phyloP scores from a whole-genome alignment of 2,797 vertebrate genomes.

The Neopelma chrysocephalum region DNA sequence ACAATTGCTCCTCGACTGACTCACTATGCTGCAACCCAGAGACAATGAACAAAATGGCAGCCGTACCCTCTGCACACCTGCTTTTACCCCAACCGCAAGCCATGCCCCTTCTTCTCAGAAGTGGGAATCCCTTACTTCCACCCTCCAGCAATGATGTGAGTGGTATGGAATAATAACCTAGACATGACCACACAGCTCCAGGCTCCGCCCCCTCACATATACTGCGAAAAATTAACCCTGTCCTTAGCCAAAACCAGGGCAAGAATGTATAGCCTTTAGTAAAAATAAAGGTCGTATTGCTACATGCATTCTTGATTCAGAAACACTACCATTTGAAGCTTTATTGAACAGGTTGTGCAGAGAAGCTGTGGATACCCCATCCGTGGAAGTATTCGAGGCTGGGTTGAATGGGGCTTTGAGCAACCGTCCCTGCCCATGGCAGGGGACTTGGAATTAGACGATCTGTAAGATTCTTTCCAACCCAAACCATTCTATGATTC shows the following conservation, averaged over 20 bases:
- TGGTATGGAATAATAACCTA: not conserved
- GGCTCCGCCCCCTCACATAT: not conserved
- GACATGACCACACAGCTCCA: not conserved
- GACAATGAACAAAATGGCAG: not conserved
- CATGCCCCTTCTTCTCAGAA: not conserved
- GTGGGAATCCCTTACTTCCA: not conserved
- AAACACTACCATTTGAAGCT: not conserved
- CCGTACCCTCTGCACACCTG: rapidly evolving
- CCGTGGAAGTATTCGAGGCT: not conserved
- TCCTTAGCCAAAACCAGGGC: not conserved
- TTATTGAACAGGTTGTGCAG: not conserved
- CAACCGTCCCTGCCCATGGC: not conserved
- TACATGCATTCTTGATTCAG: not conserved
- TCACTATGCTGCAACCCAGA: not conserved
- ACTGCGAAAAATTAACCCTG: not conserved
- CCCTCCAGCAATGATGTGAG: not conserved
- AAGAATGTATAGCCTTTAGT: not conserved
- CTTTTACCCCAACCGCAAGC: not conserved
- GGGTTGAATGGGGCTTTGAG: not conserved
- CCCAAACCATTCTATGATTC: not conserved
- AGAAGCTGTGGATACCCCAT: not conserved
- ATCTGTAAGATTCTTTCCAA: not conserved
- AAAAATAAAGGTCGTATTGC: not conserved
- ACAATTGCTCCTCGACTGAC: not conserved
- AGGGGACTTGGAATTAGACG: not conserved